Evolutionary conservation across 2,888 invertebrate genomes (phyloP), one percentile per base, ranked within the genome.

Genomic region (Iphiclides podalirius): DNA sequence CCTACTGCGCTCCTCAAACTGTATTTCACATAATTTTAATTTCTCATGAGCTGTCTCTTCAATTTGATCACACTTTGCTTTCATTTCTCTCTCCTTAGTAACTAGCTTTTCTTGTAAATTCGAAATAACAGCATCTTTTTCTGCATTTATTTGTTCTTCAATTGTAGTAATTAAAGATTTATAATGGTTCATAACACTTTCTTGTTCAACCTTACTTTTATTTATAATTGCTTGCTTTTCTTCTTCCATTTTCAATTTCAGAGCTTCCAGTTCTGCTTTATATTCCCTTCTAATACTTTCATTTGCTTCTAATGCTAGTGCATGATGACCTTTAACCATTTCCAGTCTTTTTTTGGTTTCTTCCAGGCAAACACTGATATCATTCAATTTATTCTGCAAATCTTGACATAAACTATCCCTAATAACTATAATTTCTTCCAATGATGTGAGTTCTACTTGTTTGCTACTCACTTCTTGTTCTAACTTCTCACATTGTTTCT

Each of bases 321-420:
- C 79, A 71, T 89, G 89, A 58, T 89, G 89, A 1, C 86, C 84
- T 65, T 89, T 88, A 1, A 89, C 87, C 84, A 89, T 84, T 69
- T 88, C 87, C 31, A 88, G 69, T 51, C 86, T 74, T 60, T 87
- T 82, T 35, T 65, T 70, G n/a, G 80, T 79, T 70, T 88, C 85
- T 39, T 82, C 81, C 13, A 87, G 57, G 40, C 66, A 64, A 41
- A 63, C 67, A 67, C 86, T 86, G 43, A 72, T 68, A 52, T 69
- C 68, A 31, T 78, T 79, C 13, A 88, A 64, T 68, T 88, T 88
- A 16, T 79, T 72, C 60, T 88, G 88, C 9, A 88, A 68, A 60
- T 88, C 88, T 59, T 84, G 75, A 56, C 88, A 88, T 23, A 88
- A 64, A 52, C 79, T 84, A 54, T 88, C 88, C 53, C 88, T 70